A percentile compares a stretch with the other conserved stretches of the same genome.
phyloP scores from a whole-genome alignment of 2,888 invertebrate species.

The Stratiomys singularior region DNA sequence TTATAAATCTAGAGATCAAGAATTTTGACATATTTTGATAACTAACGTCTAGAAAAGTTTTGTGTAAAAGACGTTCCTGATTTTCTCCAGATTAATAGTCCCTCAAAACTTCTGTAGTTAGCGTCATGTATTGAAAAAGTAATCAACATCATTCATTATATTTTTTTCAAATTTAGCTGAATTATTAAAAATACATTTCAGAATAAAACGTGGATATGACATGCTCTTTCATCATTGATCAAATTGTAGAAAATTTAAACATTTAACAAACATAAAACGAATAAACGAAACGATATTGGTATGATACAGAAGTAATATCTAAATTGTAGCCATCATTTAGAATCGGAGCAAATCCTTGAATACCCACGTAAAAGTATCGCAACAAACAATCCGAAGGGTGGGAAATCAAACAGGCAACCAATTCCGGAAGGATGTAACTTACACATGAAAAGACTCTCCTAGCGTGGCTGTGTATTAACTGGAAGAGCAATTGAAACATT shows the following conservation, averaged over 20 bases:
- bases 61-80: too few relatives aligned
- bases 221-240: neutral
- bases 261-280: neutral
- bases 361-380: neutral
- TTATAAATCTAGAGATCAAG: too few relatives aligned
- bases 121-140: too few relatives aligned
- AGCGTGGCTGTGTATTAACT: neutral
- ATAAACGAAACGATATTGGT: neutral
- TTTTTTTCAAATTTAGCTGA: too few relatives aligned
- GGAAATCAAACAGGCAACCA: neutral
- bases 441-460: neutral
- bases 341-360: neutral
- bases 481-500: neutral
- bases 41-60: too few relatives aligned
- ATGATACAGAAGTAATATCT: neutral
- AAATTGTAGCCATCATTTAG: neutral
- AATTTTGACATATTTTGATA: too few relatives aligned
- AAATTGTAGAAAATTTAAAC: neutral
- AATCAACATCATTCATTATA: too few relatives aligned
- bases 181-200: too few relatives aligned
- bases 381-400: too few relatives aligned
- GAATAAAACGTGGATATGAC: too few relatives aligned
- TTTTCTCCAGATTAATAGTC: too few relatives aligned
- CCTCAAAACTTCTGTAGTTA: too few relatives aligned
- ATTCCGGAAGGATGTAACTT: neutral